Base-by-base conservation (phyloP, 2,888 invertebrate species). In the Eristalinus aeneus region DNA sequence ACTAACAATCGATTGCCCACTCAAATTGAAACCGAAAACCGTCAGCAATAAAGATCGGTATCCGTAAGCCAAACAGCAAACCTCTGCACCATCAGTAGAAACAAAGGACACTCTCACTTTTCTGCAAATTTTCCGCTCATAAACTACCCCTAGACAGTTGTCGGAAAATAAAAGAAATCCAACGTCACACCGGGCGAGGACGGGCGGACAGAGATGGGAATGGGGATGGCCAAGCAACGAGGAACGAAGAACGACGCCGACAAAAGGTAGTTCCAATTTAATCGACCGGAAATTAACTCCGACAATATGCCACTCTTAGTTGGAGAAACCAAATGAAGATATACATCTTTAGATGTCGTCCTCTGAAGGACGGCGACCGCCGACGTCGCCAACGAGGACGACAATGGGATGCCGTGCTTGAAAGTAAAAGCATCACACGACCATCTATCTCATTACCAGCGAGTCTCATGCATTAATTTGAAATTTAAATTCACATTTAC, bases 201-300 rank as follows among this genome's bases (percentile, higher is more conserved):
- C 6, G 2, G 1, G n/a, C 8, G 10, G 10, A 10, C 32, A 32
- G 32, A 32, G 32, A 32, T 32, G 3, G 32, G 3, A 34, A 1
- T 9, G 34, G 9, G 10, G 34, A 10, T 1, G 9, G 34, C 1
- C 2, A 74, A 1, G 61, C 63, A 60, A 75, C 34, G 60, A 63
- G 54, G 11, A 39, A 46, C 11, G 63, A 53, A 61, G 27, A 39
- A 67, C 53, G 11, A 53, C 74, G 36, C 67, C 71, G 36, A 58
- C 80, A 76, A 16, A 67, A 78, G 82, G 86, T 86, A 82, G 77
- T 82, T 82, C 67, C 23, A 71, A 78, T 73, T 86, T 74, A 86
- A 86, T 86, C 56, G 82, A 77, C 82, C 82, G 86, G 86, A 86
- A 86, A 86, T 86, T 86, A 78, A 86, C 61, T 81, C 71, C 36